Evolutionary conservation across 2,888 invertebrate genomes (phyloP), one percentile per base, ranked within the genome.

Genomic region (Phragmatobia fuliginosa): DNA sequence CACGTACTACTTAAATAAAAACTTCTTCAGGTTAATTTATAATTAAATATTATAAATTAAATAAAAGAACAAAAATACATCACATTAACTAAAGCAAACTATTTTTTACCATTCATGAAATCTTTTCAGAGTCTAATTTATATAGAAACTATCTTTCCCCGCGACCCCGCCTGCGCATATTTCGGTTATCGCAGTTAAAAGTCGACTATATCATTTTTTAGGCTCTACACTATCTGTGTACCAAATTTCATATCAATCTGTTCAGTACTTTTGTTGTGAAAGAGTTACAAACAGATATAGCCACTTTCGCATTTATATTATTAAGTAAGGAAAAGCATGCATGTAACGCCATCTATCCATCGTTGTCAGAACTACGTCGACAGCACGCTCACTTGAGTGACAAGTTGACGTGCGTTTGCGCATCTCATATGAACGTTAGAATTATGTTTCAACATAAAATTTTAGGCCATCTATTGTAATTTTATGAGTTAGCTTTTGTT

Each of bases 271-370:
- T n/a, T n/a, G n/a, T n/a, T n/a, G n/a, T n/a, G n/a, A n/a, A n/a
- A n/a, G n/a, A n/a, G n/a, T n/a, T n/a, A n/a, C n/a, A n/a, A n/a
- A n/a, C n/a, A n/a, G n/a, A n/a, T n/a, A n/a, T n/a, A n/a, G n/a
- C n/a, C n/a, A n/a, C n/a, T n/a, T n/a, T n/a, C n/a, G n/a, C n/a
- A n/a, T n/a, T n/a, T n/a, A n/a, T n/a, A n/a, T n/a, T n/a, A n/a
- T n/a, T n/a, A n/a, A n/a, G n/a, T n/a, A n/a, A n/a, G n/a, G n/a
- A 49, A 64, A 74, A 73, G 66, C 79, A 60, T 70, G 89, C 92
- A 16, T 28, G 72, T 86, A 88, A 62, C 90, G 91, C 92, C 92
- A 93, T 89, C 92, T 93, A 65, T 82, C 71, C 68, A 6, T 28
- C 28, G 2, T 11, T 7, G 70, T 25, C 45, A 41, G 90, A 90